Percentiles rank a stretch among this genome's conserved stretches.
phyloP scores from a whole-genome alignment of 2,888 invertebrate genomes.

The Sphaeridia pumilis region DNA sequence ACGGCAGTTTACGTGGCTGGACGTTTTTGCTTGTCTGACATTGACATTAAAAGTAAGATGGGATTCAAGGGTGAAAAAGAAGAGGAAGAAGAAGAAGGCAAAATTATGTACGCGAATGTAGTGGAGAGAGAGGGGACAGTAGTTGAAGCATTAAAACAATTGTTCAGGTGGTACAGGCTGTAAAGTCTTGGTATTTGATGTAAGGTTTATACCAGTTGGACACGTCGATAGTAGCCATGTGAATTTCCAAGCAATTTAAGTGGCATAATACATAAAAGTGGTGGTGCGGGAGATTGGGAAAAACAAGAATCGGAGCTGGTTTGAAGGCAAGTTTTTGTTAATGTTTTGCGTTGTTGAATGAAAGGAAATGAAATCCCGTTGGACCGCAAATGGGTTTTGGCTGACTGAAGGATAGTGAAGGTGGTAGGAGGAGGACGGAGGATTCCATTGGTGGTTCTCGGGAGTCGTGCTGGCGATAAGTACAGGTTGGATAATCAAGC shows the following conservation, averaged over 20 bases:
- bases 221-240: too few species aligned
- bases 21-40: not conserved
- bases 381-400: conserved; percentile 24
- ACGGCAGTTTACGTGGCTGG: not conserved
- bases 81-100: too few species aligned
- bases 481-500: not conserved
- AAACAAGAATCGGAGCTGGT: too few species aligned
- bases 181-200: too few species aligned
- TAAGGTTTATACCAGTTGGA: too few species aligned
- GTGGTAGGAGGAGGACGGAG: not conserved
- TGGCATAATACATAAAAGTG: too few species aligned
- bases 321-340: too few species aligned
- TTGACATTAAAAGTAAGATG: conserved; percentile 2
- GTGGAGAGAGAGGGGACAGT: not conserved
- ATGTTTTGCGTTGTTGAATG: too few species aligned
- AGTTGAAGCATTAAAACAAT: not conserved
- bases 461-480: not conserved
- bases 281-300: too few species aligned
- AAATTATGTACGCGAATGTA: not conserved
- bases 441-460: not conserved
- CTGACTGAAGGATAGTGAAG: not conserved
- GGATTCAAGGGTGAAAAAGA: not conserved
- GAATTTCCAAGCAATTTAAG: too few species aligned
- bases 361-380: conserved; percentile 34
- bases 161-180: too few species aligned